phyloP scores from a whole-genome alignment of 2,888 invertebrate genomes.

The Agriopis marginaria region DNA sequence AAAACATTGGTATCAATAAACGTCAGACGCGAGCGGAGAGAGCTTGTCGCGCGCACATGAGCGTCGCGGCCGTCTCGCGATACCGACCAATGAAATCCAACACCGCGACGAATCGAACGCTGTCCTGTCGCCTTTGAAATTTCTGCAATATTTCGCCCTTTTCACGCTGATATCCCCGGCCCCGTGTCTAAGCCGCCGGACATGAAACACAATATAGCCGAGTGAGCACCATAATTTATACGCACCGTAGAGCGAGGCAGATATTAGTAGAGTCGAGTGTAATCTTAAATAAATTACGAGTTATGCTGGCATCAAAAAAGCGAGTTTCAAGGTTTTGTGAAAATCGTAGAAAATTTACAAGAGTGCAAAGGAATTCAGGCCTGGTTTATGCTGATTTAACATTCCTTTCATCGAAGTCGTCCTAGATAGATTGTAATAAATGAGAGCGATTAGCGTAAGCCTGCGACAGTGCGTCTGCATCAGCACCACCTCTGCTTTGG shows the following conservation, averaged over 20 bases:
- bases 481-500: conserved; percentile 44
- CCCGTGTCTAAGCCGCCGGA: conserved; percentile 81
- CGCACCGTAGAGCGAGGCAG: conserved; percentile 64
- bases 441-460: conserved; percentile 64
- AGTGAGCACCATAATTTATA: conserved; percentile 82
- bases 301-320: conserved; percentile 34
- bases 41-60: conserved; percentile 72
- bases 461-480: conserved; percentile 30
- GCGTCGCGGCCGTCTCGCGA: conserved; percentile 62
- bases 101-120: conserved; percentile 85
- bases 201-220: conserved; percentile 84
- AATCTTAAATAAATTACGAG: conserved; percentile 64
- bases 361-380: conserved; percentile 16
- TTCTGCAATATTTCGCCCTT: conserved; percentile 86
- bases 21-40: conserved; percentile 60
- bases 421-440: conserved; percentile 77
- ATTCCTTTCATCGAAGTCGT: conserved; percentile 56
- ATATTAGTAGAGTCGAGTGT: conserved; percentile 69
- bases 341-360: conserved; percentile 11
- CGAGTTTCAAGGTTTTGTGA: conserved; percentile 22
- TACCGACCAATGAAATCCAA: conserved; percentile 84
- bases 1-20: conserved; percentile 78
- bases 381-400: conserved; percentile 39
- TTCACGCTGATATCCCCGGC: conserved; percentile 83
- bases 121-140: conserved; percentile 84